Evolutionary conservation across 2,888 invertebrate genomes (phyloP).

Genomic region (Pycnomerus fuliginosus): DNA sequence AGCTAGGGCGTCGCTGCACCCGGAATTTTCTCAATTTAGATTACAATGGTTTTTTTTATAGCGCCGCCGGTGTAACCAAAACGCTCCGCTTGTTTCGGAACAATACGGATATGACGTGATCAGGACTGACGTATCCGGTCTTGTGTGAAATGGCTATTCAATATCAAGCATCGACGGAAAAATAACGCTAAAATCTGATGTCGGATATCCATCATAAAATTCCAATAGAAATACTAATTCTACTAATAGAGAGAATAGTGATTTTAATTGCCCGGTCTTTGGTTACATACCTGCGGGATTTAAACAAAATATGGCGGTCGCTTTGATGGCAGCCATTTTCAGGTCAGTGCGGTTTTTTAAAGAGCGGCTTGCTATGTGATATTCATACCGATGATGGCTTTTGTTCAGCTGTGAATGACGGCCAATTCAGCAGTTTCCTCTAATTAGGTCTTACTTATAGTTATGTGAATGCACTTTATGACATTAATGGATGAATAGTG

Average conservation of each 20-base stretch:
- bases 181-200: constrained; percentile 35
- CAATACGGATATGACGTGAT: constrained; percentile 37
- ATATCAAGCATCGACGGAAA: constrained; percentile 30
- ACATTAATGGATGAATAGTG: no score
- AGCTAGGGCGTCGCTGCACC: constrained; percentile 47
- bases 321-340: constrained; percentile 32
- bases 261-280: no score
- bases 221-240: no score
- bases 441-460: no score
- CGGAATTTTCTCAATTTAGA: no score
- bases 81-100: no score
- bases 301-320: constrained; percentile 33
- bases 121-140: constrained; percentile 39
- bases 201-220: constrained; percentile 38
- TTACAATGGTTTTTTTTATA: no score
- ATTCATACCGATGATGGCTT: constrained; percentile 26
- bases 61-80: no score
- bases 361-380: constrained; percentile 27
- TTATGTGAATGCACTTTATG: no score
- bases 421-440: constrained; percentile 34
- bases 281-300: no score
- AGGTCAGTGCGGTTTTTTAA: constrained; percentile 24
- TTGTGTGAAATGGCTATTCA: constrained; percentile 36
- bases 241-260: no score
- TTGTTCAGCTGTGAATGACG: constrained; percentile 34